Conservation (phyloP, 2,888 invertebrate species). For the Cabera pusaria region DNA sequence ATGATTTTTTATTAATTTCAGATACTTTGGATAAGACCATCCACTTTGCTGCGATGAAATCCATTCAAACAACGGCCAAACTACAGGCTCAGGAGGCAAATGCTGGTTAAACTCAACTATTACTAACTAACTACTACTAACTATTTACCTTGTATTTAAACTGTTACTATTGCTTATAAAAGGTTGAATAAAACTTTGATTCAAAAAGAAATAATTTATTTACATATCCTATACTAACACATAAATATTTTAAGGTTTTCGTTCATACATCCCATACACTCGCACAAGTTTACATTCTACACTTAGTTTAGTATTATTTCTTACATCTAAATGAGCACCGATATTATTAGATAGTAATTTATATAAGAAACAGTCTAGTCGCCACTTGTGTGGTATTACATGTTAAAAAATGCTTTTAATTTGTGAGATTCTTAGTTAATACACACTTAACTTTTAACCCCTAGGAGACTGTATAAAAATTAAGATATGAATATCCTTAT, state of each 20-base stretch:
- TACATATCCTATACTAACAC: conserved; percentile 68
- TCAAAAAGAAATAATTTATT: conserved; percentile 66
- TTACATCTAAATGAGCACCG: conserved; percentile 57
- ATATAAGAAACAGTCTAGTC: conserved; percentile 25
- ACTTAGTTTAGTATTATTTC: conserved; percentile 35
- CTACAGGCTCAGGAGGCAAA: conserved; percentile 55
- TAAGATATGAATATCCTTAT: no score
- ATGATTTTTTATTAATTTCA: conserved; percentile 51
- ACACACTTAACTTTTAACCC: no score
- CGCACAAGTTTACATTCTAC: conserved; percentile 23
- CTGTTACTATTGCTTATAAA: no score
- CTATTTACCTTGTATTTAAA: no score
- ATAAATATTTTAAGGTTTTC: conserved; percentile 55
- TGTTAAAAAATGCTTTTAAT: background rate
- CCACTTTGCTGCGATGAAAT: conserved; percentile 90
- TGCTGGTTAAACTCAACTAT: conserved; percentile 51
- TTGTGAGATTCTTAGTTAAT: background rate
- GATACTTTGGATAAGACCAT: conserved; percentile 90
- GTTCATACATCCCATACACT: conserved; percentile 29
- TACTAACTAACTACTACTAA: no score
- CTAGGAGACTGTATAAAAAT: no score
- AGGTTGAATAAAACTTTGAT: conserved; percentile 31
- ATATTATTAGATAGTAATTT: conserved; percentile 21
- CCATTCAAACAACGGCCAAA: conserved; percentile 82
- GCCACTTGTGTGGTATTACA: conserved; percentile 5